phyloP scores from a whole-genome alignment of 53 echinoderm and acorn worm genomes.

The Patiria pectinifera region DNA sequence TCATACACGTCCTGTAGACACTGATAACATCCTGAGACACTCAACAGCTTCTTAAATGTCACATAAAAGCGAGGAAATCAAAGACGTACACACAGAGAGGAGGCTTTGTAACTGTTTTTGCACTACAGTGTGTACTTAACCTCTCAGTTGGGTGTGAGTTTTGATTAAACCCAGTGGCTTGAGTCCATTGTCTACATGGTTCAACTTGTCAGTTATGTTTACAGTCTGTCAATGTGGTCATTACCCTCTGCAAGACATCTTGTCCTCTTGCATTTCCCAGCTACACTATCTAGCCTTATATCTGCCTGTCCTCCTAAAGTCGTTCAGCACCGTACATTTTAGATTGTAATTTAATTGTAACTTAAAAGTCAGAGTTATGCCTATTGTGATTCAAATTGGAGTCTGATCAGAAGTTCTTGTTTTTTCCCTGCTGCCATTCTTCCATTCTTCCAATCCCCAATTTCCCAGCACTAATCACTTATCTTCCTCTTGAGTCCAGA shows the following conservation, averaged over 20 bases:
- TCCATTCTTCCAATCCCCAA: not conserved
- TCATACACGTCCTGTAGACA: not conserved
- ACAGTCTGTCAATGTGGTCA: not conserved
- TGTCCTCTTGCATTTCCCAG: not conserved
- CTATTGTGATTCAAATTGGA: not conserved
- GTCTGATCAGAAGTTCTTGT: not conserved
- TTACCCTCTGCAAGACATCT: not conserved
- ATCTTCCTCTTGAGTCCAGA: not conserved
- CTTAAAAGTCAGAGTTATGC: no score
- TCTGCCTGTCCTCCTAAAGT: not conserved
- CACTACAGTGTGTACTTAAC: not conserved
- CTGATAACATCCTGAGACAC: not conserved
- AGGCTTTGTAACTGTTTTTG: not conserved
- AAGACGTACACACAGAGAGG: not conserved
- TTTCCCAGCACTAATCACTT: not conserved
- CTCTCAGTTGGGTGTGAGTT: not conserved
- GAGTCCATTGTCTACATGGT: not conserved
- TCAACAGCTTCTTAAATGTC: not conserved
- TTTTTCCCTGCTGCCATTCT: not conserved
- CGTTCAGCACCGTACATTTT: no score
- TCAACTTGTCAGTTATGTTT: not conserved
- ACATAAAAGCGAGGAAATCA: not conserved
- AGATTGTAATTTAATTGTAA: no score
- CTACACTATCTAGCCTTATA: not conserved
- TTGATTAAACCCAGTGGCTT: not conserved